Evolutionary conservation across 2,888 invertebrate species (phyloP).

Genomic region (Kryphioiulus occultus): DNA sequence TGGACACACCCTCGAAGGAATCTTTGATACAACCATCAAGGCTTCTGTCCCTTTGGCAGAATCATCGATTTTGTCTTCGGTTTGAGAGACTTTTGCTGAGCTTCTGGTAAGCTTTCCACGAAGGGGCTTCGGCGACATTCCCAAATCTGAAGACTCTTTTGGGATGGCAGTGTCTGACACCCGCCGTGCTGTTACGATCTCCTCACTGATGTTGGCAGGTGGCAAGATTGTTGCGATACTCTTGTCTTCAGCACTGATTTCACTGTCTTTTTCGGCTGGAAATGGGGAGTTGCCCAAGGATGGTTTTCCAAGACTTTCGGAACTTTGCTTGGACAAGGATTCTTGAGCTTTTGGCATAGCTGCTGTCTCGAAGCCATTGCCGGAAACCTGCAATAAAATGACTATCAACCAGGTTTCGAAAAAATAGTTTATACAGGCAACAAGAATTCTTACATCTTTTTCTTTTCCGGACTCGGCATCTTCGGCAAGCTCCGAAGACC

Average conservation of each 20-base stretch:
- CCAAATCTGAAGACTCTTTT: neutral
- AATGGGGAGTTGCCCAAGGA: neutral
- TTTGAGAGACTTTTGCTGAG: neutral
- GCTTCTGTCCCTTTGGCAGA: neutral
- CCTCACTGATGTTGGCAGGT: neutral
- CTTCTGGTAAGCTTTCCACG: neutral
- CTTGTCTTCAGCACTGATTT: neutral
- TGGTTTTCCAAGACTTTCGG: neutral
- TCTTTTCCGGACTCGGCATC: neutral
- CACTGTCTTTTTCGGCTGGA: neutral
- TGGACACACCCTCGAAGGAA: constrained; percentile 43
- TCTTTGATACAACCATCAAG: neutral
- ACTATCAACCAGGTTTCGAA: neutral
- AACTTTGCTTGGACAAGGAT: neutral
- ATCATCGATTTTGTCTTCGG: neutral
- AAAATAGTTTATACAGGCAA: neutral
- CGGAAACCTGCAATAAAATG: neutral
- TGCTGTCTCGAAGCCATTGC: neutral
- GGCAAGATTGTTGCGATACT: neutral
- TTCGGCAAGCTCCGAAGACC: constrained; percentile 43
- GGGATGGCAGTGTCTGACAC: constrained; percentile 51
- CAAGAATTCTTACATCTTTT: constrained; percentile 35
- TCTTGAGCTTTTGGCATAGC: too few species aligned
- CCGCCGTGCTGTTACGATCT: neutral
- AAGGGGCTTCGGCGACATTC: neutral